These are phyloP conservation scores for Ornithoptera priamus DNA, from an alignment of 2,888 invertebrate species.

Conservation along the genomic window DNA sequence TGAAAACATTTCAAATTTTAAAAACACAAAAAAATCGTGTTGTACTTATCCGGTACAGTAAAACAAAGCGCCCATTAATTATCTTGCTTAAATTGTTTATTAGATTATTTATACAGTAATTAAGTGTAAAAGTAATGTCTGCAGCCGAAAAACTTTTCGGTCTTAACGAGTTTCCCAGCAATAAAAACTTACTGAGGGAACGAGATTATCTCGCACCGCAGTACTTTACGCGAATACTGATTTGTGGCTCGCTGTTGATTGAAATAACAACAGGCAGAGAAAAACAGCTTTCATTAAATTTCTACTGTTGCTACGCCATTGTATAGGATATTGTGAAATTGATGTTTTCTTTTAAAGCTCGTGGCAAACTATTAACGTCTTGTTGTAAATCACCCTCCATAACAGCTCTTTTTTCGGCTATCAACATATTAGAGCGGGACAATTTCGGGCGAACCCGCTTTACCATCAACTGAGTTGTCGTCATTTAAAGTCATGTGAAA, in stretches of 20 bases:
- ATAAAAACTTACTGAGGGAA: constrained; percentile 24
- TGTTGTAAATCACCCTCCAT: no score
- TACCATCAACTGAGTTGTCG: no score
- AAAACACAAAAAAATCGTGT: not conserved
- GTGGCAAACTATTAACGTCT: no score
- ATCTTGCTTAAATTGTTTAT: constrained; percentile 29
- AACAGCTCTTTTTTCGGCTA: no score
- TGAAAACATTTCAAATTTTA: not conserved
- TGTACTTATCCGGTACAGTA: not conserved
- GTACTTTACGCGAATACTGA: constrained; percentile 23
- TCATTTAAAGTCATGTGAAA: no score
- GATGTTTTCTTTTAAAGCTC: no score
- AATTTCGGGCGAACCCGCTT: no score
- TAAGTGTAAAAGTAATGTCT: constrained; percentile 21
- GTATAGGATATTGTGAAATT: no score
- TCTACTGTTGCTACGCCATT: not conserved
- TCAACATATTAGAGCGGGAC: no score
- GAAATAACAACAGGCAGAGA: not conserved
- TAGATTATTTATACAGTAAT: constrained; percentile 26
- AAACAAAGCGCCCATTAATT: constrained; percentile 27
- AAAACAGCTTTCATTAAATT: not conserved
- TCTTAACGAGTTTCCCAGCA: constrained; percentile 25
- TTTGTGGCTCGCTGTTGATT: constrained; percentile 1
- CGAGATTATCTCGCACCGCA: constrained; percentile 23
- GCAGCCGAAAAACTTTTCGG: constrained; percentile 22